These are phyloP conservation scores for Nipponacmea schrenckii DNA, from an alignment of 2,888 invertebrate species.

Conservation along the genomic window DNA sequence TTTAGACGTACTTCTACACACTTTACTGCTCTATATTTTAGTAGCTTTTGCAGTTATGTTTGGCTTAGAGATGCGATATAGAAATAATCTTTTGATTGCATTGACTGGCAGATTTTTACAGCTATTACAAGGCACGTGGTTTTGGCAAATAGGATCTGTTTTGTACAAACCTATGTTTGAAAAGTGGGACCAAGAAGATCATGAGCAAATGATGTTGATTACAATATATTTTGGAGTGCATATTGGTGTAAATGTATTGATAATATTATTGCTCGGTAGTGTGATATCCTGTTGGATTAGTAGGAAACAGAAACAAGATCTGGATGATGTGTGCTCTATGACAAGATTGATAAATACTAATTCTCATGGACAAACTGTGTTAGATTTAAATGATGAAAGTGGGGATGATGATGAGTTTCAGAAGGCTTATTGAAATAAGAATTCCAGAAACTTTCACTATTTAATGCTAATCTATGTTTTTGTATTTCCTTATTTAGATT, in stretches of 20 bases:
- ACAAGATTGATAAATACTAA: constrained; percentile 48
- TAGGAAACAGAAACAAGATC: constrained; percentile 22
- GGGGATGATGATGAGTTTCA: constrained; percentile 52
- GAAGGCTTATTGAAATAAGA: too few relatives aligned
- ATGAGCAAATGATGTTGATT: constrained; percentile 68
- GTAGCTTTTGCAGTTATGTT: constrained; percentile 53
- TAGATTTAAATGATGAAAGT: constrained; percentile 48
- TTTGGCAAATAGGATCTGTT: constrained; percentile 70
- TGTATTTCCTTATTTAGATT: too few relatives aligned
- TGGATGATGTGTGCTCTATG: constrained; percentile 43
- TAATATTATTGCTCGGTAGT: not conserved
- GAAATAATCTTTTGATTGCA: not conserved
- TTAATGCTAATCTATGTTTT: too few relatives aligned
- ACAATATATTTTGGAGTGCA: constrained; percentile 67
- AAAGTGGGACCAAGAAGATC: constrained; percentile 66
- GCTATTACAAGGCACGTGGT: constrained; percentile 71
- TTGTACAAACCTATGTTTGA: constrained; percentile 70
- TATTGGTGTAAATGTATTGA: constrained; percentile 33
- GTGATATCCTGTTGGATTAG: not conserved
- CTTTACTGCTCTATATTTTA: constrained; percentile 69
- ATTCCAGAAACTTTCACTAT: too few relatives aligned
- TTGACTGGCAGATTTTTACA: not conserved
- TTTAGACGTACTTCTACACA: constrained; percentile 68
- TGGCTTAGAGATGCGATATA: not conserved
- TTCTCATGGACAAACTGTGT: constrained; percentile 50